Percentiles rank a stretch among this genome's conserved stretches.
Evolutionary conservation across 2,888 invertebrate species (phyloP).

Genomic region (Thyatira batis): DNA sequence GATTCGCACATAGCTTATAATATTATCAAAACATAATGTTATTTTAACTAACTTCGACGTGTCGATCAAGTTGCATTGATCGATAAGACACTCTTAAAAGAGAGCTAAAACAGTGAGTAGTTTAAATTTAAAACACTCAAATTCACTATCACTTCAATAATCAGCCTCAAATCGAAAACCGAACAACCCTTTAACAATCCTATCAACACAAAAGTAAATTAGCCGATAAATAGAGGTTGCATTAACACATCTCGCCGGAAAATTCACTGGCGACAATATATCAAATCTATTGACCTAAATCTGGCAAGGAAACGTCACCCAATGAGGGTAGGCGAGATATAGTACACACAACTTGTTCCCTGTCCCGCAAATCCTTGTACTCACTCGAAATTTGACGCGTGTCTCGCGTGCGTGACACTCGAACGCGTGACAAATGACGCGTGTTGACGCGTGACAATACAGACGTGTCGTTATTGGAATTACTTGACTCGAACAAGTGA

Average conservation of each 20-base stretch:
- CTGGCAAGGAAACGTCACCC: not conserved
- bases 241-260: not conserved
- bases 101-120: no score
- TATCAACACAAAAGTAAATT: not conserved
- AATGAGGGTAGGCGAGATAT: no score
- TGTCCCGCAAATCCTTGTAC: conserved; percentile 3
- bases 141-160: no score
- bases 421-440: conserved; percentile 44
- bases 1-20: no score
- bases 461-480: conserved; percentile 38
- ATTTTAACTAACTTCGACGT: no score
- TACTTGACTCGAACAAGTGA: conserved; percentile 20
- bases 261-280: not conserved
- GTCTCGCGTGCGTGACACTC: conserved; percentile 20
- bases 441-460: conserved; percentile 24
- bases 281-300: not conserved
- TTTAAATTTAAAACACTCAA: no score
- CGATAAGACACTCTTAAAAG: no score
- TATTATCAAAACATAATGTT: no score
- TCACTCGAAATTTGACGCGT: conserved; percentile 3
- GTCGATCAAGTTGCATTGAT: no score
- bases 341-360: not conserved
- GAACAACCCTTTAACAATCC: no score
- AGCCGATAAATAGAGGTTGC: not conserved
- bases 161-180: no score